Conservation (phyloP, 2,888 invertebrate species). For the Mayetiola destructor region DNA sequence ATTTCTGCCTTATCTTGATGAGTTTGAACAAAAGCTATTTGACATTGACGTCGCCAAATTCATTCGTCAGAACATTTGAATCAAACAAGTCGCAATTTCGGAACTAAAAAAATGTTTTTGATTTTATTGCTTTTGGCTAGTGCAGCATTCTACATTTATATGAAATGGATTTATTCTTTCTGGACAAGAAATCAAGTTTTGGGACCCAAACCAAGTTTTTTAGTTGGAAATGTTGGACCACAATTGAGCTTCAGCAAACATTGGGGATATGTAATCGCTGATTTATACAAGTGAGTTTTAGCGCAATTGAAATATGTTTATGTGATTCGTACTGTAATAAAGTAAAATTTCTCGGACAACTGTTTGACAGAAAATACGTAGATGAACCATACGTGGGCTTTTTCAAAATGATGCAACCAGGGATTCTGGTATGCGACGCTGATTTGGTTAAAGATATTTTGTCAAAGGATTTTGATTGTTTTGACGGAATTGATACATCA, state of each 20-base stretch:
- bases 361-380: slow-evolving; percentile 17
- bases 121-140: not conserved
- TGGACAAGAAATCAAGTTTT: slow-evolving; percentile 18
- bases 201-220: slow-evolving; percentile 16
- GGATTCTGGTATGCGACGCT: slow-evolving; percentile 26
- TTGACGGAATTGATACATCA: slow-evolving; percentile 29
- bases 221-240: slow-evolving; percentile 19
- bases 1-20: no score
- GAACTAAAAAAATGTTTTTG: slow-evolving; percentile 6
- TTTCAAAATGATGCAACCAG: slow-evolving; percentile 25
- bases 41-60: no score
- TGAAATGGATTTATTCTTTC: slow-evolving; percentile 16
- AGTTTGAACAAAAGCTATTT: no score
- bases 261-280: slow-evolving; percentile 15
- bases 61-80: no score
- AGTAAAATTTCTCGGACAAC: no score
- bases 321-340: no score
- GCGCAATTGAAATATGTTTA: no score
- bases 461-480: slow-evolving; percentile 28
- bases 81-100: no score
- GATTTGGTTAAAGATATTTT: slow-evolving; percentile 27
- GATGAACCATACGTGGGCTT: slow-evolving; percentile 27
- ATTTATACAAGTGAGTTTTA: slow-evolving; percentile 20
- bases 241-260: slow-evolving; percentile 16
- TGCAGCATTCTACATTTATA: slow-evolving; percentile 1